These are phyloP conservation scores for Corythaeola cristata DNA, from an alignment of 2,113 vertebrate species.

Conservation along the genomic window DNA sequence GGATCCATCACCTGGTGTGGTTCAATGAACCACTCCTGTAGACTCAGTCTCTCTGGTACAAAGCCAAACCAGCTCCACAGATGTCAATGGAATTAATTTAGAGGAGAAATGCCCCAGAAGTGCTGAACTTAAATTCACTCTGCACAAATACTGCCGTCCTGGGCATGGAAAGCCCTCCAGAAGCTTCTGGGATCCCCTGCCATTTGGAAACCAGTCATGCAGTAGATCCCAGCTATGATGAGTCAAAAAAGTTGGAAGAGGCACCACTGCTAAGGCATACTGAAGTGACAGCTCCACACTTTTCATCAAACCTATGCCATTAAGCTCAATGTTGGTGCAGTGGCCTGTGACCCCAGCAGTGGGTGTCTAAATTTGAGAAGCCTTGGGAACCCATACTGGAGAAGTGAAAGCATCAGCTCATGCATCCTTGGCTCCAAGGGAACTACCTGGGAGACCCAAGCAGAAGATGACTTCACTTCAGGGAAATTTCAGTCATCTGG, in stretches of 20 bases:
- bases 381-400: neutral
- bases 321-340: neutral
- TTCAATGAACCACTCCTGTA: neutral
- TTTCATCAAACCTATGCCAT: neutral
- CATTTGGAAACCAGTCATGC: neutral
- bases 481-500: neutral
- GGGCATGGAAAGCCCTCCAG: neutral
- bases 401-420: neutral
- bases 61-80: neutral
- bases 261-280: neutral
- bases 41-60: neutral
- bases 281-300: neutral
- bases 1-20: neutral
- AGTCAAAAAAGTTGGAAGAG: neutral
- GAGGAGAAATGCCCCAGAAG: neutral
- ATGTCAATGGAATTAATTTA: neutral
- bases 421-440: neutral
- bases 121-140: neutral
- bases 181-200: neutral
- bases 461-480: neutral
- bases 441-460: neutral
- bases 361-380: neutral
- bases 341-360: neutral
- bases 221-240: neutral
- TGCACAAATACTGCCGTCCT: neutral